phyloP scores from a whole-genome alignment of 2,888 invertebrate species.

The Geophilus truncorum region DNA sequence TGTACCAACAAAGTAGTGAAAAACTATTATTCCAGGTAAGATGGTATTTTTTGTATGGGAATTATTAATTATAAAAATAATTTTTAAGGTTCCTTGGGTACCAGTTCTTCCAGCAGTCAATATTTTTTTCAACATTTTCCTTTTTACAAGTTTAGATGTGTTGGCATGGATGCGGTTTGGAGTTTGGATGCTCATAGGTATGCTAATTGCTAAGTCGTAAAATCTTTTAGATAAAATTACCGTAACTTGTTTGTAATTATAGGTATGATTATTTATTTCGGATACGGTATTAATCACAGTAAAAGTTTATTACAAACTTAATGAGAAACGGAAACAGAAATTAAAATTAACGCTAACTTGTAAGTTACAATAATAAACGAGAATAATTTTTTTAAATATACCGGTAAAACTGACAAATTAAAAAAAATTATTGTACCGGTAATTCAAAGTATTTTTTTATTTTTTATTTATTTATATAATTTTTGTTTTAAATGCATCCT shows the following conservation, averaged over 20 bases:
- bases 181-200: constrained; percentile 79
- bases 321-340: too few species aligned
- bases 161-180: constrained; percentile 81
- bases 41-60: background rate
- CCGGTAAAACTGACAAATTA: background rate
- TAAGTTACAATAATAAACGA: background rate
- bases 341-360: constrained; percentile 49
- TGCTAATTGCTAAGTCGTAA: constrained; percentile 41
- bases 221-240: background rate
- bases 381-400: background rate
- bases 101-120: constrained; percentile 72
- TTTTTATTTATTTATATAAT: background rate
- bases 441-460: background rate
- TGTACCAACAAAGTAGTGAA: constrained; percentile 47
- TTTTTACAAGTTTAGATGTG: constrained; percentile 74
- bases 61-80: background rate
- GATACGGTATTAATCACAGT: constrained; percentile 80
- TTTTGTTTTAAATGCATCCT: constrained; percentile 52
- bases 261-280: constrained; percentile 64
- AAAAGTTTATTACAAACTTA: constrained; percentile 50
- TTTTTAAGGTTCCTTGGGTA: constrained; percentile 73
- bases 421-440: background rate
- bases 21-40: constrained; percentile 40
- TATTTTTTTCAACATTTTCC: constrained; percentile 71
- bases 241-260: background rate